A percentile compares a stretch with the other conserved stretches of the same genome.
phyloP scores from a whole-genome alignment of 2,888 invertebrate genomes.

The Cetonia aurata region DNA sequence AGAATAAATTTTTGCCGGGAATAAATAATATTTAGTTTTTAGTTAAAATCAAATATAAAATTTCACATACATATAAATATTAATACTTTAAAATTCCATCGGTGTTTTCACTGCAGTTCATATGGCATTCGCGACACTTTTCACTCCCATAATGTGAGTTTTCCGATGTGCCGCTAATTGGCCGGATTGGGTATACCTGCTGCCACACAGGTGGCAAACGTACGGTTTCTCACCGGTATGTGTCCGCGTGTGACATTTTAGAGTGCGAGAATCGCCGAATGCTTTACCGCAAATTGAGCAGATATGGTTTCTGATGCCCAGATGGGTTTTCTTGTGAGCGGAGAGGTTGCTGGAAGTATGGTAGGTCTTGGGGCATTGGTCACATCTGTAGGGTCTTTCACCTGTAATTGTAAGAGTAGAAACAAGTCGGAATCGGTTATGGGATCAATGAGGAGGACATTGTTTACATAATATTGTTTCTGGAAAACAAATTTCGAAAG shows the following conservation, averaged over 20 bases:
- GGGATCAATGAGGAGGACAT: too few relatives aligned
- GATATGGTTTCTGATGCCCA: slow-evolving; percentile 59
- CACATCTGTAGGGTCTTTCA: slow-evolving; percentile 62
- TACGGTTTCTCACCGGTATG: slow-evolving; percentile 65
- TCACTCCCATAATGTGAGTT: slow-evolving; percentile 52
- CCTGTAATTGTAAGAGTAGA: slow-evolving; percentile 53
- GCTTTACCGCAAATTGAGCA: slow-evolving; percentile 62
- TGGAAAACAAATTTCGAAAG: slow-evolving; percentile 6
- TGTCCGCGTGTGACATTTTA: slow-evolving; percentile 61
- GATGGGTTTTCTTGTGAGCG: slow-evolving; percentile 61
- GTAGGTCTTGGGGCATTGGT: slow-evolving; percentile 62
- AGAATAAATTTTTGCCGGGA: too few relatives aligned
- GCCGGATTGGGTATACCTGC: slow-evolving; percentile 62
- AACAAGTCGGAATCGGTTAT: too few relatives aligned
- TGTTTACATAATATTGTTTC: too few relatives aligned
- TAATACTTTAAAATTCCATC: too few relatives aligned
- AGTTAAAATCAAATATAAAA: too few relatives aligned
- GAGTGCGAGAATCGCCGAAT: slow-evolving; percentile 61
- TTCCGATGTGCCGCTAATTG: slow-evolving; percentile 62
- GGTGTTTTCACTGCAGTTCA: too few relatives aligned
- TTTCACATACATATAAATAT: too few relatives aligned
- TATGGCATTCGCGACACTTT: too few relatives aligned
- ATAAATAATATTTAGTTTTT: too few relatives aligned
- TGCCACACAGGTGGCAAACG: slow-evolving; percentile 60
- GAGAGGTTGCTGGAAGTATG: slow-evolving; percentile 63